Evolutionary conservation across 1,140 invertebrate species (phyloP), one percentile per base, ranked within the genome.

Genomic region (Drosophila dunni): DNA sequence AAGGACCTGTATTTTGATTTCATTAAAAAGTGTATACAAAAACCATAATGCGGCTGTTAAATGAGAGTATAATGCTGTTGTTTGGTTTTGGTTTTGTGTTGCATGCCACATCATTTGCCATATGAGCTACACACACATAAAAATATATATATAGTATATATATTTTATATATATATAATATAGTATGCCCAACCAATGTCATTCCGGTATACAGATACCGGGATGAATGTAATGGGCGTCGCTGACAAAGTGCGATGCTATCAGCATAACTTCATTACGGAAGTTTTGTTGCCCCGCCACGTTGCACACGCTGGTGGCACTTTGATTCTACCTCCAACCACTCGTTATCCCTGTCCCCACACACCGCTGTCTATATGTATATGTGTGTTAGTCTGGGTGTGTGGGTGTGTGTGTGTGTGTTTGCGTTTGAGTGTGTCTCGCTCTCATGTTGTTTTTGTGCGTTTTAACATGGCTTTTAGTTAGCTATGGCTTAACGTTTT

Each of bases 261-360:
- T 83, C 86, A 83, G 81, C 66, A 82, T 91, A 91, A 90, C 90
- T 89, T 91, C 74, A 91, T 91, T 86, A 91, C 69, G 75, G 65
- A 88, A 91, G 78, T 88, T 84, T 80, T 53, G 60, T 69, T 61
- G n/a, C 48, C 34, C 51, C 65, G 24, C 44, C 53, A 24, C 40
- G 48, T 42, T 40, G 65, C 50, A 64, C 57, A 42, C 38, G 48
- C 63, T 44, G 51, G 36, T 70, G 48, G 29, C 58, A 45, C 38
- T 54, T 54, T 70, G 34, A 48, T 51, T 64, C 36, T 9, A 24
- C 6, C 60, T 54, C 56, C 38, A 24, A 51, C 50, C 50, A 34
- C 29, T 51, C 50, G 50, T 34, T 15, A 51, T 60, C 11, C 33
- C 57, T 11, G 8, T 34, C 29, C 20, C 24, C 36, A 3, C 24